Percentiles rank a stretch among this genome's conserved stretches.
These are phyloP conservation scores for Hippopotamyrus pictus DNA, from an alignment of 2,797 vertebrate species.

Conservation along the genomic window DNA sequence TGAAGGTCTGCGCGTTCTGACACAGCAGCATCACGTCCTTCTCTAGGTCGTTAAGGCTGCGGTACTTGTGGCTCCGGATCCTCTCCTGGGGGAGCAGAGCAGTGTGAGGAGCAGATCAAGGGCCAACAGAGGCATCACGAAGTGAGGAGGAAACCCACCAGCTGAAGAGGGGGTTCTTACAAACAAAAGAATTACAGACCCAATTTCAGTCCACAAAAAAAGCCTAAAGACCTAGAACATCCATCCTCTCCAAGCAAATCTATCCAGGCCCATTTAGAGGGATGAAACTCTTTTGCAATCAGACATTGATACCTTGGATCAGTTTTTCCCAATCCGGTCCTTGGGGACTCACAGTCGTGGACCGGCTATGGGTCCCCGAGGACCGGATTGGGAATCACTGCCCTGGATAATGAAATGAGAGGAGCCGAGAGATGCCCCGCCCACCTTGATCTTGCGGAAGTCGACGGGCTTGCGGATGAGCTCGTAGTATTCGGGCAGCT, in stretches of 20 bases:
- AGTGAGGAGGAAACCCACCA: neutral
- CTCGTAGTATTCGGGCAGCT: conserved; percentile 90
- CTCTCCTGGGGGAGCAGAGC: conserved; percentile 62
- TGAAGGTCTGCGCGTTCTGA: conserved; percentile 93
- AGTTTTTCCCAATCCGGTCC: neutral
- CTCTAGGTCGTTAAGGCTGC: conserved; percentile 85
- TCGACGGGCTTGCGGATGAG: conserved; percentile 91
- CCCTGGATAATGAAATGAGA: neutral
- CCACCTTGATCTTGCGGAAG: conserved; percentile 91
- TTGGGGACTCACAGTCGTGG: neutral
- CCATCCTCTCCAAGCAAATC: neutral
- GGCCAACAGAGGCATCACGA: neutral
- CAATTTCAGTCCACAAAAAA: neutral
- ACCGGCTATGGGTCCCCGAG: neutral
- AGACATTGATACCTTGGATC: neutral
- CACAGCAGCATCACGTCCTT: conserved; percentile 93
- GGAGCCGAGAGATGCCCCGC: neutral
- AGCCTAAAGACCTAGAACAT: neutral
- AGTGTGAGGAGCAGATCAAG: neutral
- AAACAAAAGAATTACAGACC: neutral
- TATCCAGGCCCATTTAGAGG: neutral
- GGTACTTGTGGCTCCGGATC: conserved; percentile 87
- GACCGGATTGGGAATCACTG: neutral
- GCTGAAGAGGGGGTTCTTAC: neutral
- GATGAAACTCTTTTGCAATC: neutral